These are phyloP conservation scores for Laticauda laticaudata DNA, from an alignment of 2,113 vertebrate species.

Conservation along the genomic window DNA sequence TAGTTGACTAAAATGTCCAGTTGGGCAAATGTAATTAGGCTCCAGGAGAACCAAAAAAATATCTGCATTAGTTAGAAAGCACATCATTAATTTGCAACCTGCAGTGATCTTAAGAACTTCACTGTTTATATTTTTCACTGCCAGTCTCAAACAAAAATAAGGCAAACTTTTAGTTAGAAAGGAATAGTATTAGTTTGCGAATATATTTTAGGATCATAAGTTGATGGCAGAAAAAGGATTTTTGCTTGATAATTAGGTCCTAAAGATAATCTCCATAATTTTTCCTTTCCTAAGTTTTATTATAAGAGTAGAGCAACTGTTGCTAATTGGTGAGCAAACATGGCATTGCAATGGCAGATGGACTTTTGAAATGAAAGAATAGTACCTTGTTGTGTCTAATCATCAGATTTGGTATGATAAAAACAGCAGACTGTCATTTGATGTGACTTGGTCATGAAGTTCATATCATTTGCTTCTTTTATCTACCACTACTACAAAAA, in stretches of 20 bases:
- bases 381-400: neutral
- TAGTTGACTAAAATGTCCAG: slow-evolving; percentile 1
- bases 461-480: neutral
- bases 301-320: neutral
- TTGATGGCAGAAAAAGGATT: neutral
- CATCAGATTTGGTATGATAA: neutral
- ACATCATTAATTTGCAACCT: slow-evolving; percentile 41
- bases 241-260: slow-evolving; percentile 21
- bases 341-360: slow-evolving; percentile 3
- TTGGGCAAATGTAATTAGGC: slow-evolving; percentile 34
- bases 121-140: slow-evolving; percentile 46
- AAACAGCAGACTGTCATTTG: neutral
- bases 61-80: slow-evolving; percentile 34
- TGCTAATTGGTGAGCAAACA: neutral
- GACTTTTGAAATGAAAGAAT: slow-evolving; percentile 2
- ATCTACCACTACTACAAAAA: neutral
- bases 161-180: slow-evolving; percentile 8
- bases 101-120: slow-evolving; percentile 44
- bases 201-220: neutral
- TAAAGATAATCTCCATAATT: slow-evolving; percentile 2
- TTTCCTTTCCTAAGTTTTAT: neutral
- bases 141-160: slow-evolving; percentile 45
- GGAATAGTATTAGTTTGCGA: neutral
- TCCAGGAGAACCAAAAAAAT: slow-evolving; percentile 28
- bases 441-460: neutral